Base-by-base conservation (phyloP, 2,113 vertebrate species). In the Hyla sarda region DNA sequence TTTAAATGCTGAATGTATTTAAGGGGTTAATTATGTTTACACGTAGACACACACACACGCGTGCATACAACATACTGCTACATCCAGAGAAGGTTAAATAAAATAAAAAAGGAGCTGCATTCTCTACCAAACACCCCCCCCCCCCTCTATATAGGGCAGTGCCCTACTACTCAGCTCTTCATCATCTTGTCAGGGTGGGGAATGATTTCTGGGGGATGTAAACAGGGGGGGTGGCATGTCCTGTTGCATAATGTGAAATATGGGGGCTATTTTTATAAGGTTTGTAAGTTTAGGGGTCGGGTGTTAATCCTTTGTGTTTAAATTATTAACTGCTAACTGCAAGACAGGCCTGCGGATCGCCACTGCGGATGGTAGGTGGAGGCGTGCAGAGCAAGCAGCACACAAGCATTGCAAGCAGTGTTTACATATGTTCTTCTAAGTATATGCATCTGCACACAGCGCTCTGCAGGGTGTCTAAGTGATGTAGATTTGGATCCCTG, bases 171-270 rank as follows among this genome's bases (percentile, higher is more conserved):
- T 62, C 65, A 52, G 85, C 85, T 87, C 37, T 74, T 82, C 74
- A 52, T 52, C 47, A 79, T 85, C 45, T 54, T 34, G 19, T 76
- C 37, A 65, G 84, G 76, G 50, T 28, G 52, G 52, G 65, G 76
- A 80, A 71, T 86, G 65, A 37, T 72, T 71, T 80, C 37, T 67
- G 48, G 65, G 75, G 69, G 50, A 48, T 85, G 84, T 85, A 85
- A 28, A 86, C 75, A 72, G 62, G 62, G 75, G 56, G 62, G 48
- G 37, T 74, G 84, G 84, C 84, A 86, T 86, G 84, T 80, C 84
- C 84, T 86, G 67, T 86, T 86, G 84, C 76, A 86, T 86, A 86
- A 86, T 86, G 84, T 86, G 84, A 86, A 86, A 86, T 81, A 86
- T 81, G 34, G 67, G 78, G 85, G 85, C 85, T 87, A 87, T 87